Evolutionary conservation across 2,888 invertebrate species (phyloP).

Genomic region (Acrobasis suavella): DNA sequence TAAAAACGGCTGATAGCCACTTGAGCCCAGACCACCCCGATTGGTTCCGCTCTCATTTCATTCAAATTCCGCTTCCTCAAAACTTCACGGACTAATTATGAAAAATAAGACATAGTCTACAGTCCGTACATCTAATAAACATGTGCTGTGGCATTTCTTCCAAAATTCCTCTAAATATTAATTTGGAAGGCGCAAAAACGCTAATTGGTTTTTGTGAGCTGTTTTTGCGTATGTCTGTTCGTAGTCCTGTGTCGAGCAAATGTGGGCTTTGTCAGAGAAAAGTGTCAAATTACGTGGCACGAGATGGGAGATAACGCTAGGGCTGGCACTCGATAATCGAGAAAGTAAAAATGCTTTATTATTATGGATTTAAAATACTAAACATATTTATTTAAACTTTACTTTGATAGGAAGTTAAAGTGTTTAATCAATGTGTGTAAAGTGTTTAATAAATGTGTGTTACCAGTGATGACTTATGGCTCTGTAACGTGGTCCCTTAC

Average conservation of each 20-base stretch:
- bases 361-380: too few species aligned
- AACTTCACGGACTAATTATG: constrained; percentile 78
- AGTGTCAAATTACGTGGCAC: constrained; percentile 82
- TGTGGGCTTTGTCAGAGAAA: constrained; percentile 80
- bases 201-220: constrained; percentile 78
- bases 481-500: too few species aligned
- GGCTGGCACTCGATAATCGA: constrained; percentile 45
- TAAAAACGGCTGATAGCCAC: constrained; percentile 27
- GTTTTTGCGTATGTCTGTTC: constrained; percentile 68
- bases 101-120: constrained; percentile 78
- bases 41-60: constrained; percentile 39
- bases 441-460: too few species aligned
- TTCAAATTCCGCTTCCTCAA: constrained; percentile 49
- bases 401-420: too few species aligned
- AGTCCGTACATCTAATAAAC: constrained; percentile 69
- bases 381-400: too few species aligned
- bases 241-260: constrained; percentile 60
- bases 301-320: constrained; percentile 72
- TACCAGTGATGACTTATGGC: too few species aligned
- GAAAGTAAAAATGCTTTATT: too few species aligned
- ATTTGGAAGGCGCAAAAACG: constrained; percentile 69
- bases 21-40: constrained; percentile 60
- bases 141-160: constrained; percentile 67
- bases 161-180: constrained; percentile 74
- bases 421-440: too few species aligned